phyloP scores from a whole-genome alignment of 2,797 vertebrate species.

The Catostomus latipinnis region DNA sequence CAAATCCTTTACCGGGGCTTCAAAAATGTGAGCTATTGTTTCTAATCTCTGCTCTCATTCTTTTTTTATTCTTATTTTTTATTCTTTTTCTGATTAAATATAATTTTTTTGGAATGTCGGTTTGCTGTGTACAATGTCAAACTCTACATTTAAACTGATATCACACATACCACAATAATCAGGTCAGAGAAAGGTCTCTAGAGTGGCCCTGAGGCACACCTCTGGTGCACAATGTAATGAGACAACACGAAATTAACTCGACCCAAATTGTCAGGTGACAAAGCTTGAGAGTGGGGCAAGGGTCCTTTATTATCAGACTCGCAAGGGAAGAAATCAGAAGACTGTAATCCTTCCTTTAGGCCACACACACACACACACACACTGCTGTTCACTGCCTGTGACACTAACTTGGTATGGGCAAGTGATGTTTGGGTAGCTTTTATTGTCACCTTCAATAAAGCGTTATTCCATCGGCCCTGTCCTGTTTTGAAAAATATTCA shows the following conservation, averaged over 20 bases:
- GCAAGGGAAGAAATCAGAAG: constrained; percentile 41
- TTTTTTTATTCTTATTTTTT: neutral
- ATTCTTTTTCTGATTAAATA: no score
- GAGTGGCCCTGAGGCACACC: constrained; percentile 54
- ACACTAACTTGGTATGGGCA: no score
- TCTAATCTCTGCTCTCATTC: neutral
- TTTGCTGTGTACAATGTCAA: constrained; percentile 40
- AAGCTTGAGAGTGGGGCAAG: constrained; percentile 48
- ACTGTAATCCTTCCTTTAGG: no score
- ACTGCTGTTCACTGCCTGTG: neutral
- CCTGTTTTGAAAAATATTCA: no score
- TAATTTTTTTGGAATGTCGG: neutral
- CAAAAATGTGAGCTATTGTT: constrained; percentile 89
- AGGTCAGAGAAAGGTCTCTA: constrained; percentile 60
- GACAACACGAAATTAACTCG: constrained; percentile 74
- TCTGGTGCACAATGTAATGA: constrained; percentile 70
- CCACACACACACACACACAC: constrained; percentile 39
- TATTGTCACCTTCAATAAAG: no score
- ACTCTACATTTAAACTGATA: constrained; percentile 23
- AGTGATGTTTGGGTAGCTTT: no score
- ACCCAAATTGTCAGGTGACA: constrained; percentile 70
- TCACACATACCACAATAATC: constrained; percentile 34
- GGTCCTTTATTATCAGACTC: constrained; percentile 52
- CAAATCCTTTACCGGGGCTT: constrained; percentile 99
- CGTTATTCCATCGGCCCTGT: no score